A percentile compares a stretch with the other conserved stretches of the same genome.
Evolutionary conservation across 2,797 vertebrate species (phyloP).

Genomic region (Periophthalmus magnuspinnatus): DNA sequence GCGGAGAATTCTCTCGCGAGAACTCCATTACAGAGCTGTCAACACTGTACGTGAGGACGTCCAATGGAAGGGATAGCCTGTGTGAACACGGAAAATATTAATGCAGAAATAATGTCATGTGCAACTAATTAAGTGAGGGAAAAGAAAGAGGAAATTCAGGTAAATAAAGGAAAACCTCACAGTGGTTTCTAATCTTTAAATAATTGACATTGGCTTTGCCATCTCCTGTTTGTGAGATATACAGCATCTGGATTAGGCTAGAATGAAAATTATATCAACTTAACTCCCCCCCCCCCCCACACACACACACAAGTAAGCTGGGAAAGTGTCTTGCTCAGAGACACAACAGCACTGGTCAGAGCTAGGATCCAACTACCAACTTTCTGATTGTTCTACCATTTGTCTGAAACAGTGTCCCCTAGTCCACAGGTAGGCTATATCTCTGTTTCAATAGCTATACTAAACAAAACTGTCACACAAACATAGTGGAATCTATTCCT

Average conservation of each 20-base stretch:
- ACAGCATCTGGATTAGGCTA: too few relatives aligned
- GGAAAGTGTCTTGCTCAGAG: neutral
- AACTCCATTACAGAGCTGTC: conserved; percentile 9
- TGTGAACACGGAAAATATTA: neutral
- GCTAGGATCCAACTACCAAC: neutral
- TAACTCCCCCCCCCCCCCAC: too few relatives aligned
- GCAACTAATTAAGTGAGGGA: too few relatives aligned
- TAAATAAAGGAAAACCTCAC: too few relatives aligned
- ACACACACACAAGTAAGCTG: neutral
- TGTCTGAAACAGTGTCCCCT: too few relatives aligned
- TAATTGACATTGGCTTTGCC: too few relatives aligned
- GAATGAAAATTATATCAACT: too few relatives aligned
- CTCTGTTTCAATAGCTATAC: neutral
- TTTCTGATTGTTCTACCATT: too few relatives aligned
- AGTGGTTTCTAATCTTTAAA: too few relatives aligned
- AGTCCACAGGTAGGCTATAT: neutral
- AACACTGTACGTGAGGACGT: neutral
- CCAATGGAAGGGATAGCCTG: neutral
- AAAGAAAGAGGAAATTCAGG: too few relatives aligned
- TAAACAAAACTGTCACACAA: neutral
- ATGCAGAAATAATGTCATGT: neutral
- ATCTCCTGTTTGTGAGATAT: too few relatives aligned
- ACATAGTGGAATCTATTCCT: neutral
- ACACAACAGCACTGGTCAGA: neutral
- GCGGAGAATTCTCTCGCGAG: conserved; percentile 48